A percentile compares a stretch with the other conserved stretches of the same genome.
These are phyloP conservation scores for Hypomesus transpacificus DNA, from an alignment of 2,113 vertebrate species.

Conservation along the genomic window DNA sequence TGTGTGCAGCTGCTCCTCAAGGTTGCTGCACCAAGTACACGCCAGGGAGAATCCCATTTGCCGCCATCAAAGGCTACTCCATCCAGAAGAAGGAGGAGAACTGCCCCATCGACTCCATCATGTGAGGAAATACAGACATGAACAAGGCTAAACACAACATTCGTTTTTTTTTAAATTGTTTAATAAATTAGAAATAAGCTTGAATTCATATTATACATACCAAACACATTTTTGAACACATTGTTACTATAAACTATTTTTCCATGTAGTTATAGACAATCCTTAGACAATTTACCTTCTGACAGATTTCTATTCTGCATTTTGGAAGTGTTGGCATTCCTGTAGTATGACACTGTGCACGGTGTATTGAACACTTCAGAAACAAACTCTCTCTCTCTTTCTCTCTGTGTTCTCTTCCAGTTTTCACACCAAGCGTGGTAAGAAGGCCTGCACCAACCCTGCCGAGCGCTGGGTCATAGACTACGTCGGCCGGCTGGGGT, in stretches of 20 bases:
- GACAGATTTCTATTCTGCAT: too few species aligned
- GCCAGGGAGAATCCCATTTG: background rate
- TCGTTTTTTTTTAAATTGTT: background rate
- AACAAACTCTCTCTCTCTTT: background rate
- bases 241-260: too few species aligned
- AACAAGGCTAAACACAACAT: too few species aligned
- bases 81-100: slow-evolving; percentile 41
- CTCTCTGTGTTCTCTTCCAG: background rate
- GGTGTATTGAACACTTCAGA: background rate
- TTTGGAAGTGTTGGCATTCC: too few species aligned
- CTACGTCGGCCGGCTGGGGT: too few species aligned
- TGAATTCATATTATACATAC: too few species aligned
- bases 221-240: too few species aligned
- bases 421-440: background rate
- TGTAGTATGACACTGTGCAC: background rate
- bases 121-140: slow-evolving; percentile 32
- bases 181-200: background rate
- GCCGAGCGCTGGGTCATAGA: too few species aligned
- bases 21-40: slow-evolving; percentile 57
- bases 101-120: slow-evolving; percentile 60
- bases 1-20: background rate
- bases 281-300: background rate
- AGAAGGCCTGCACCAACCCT: too few species aligned
- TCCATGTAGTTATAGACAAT: background rate
- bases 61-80: slow-evolving; percentile 42